These are phyloP conservation scores for Oxyruncus cristatus DNA, from an alignment of 2,113 vertebrate species.

Conservation along the genomic window DNA sequence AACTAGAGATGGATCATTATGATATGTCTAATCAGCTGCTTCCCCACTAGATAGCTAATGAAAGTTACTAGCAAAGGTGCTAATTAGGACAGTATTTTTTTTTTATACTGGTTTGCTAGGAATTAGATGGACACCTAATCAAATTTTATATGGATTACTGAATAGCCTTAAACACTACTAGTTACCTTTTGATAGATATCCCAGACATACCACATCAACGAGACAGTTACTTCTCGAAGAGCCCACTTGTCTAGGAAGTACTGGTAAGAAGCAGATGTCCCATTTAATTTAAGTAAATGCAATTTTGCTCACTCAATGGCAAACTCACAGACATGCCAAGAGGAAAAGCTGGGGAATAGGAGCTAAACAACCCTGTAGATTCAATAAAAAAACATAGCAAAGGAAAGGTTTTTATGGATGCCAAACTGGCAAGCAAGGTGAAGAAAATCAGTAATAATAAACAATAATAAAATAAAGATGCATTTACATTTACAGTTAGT, in stretches of 20 bases:
- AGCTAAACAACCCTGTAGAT: slow-evolving; percentile 3
- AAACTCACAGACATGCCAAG: slow-evolving; percentile 6
- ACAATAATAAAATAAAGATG: neutral
- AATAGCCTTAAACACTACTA: neutral
- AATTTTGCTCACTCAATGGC: slow-evolving; percentile 1
- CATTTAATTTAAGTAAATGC: slow-evolving; percentile 7
- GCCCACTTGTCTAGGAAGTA: slow-evolving; percentile 3
- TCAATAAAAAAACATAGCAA: neutral
- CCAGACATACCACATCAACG: slow-evolving; percentile 18
- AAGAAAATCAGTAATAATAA: neutral
- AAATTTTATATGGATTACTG: neutral
- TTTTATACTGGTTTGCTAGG: neutral
- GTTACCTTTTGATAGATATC: slow-evolving; percentile 10
- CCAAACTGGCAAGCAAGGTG: neutral
- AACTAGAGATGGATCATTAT: neutral
- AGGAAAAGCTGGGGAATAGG: slow-evolving; percentile 7
- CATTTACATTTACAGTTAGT: neutral
- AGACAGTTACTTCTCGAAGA: neutral
- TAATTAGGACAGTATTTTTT: neutral
- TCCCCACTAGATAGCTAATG: neutral
- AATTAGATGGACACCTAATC: neutral
- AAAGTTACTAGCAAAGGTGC: neutral
- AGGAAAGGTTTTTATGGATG: neutral
- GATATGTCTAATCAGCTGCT: neutral
- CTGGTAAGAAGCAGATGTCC: slow-evolving; percentile 32